phyloP scores from a whole-genome alignment of 37 sponge, comb jelly and placozoan species.

The Chondrosia reniformis region DNA sequence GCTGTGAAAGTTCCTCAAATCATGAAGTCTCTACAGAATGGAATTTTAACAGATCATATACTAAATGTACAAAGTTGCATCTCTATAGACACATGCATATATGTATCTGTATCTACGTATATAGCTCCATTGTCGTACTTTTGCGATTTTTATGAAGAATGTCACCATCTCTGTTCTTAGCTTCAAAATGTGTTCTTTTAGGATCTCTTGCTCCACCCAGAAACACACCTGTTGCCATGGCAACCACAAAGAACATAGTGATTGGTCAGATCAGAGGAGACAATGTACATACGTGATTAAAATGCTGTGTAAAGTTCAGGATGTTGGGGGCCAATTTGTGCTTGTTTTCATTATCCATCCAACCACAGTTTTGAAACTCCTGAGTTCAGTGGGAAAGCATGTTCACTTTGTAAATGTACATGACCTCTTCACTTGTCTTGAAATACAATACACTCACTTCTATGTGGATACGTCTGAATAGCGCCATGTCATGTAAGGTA shows the following conservation, averaged over 20 bases:
- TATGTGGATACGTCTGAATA: conserved; percentile 68
- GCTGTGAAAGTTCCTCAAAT: conserved; percentile 76
- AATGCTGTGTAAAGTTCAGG: conserved; percentile 55
- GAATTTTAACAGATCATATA: background rate
- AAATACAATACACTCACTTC: too few species aligned
- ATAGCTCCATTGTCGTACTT: conserved; percentile 24
- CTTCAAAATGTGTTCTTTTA: conserved; percentile 45
- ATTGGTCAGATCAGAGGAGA: background rate
- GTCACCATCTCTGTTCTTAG: conserved; percentile 54
- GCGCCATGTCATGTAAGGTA: conserved; percentile 56
- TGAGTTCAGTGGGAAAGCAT: background rate
- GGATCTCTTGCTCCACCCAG: conserved; percentile 67
- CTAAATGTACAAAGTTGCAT: background rate
- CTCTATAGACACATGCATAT: background rate
- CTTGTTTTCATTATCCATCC: conserved; percentile 79
- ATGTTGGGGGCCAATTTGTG: conserved; percentile 52
- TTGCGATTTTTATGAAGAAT: conserved; percentile 69
- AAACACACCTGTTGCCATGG: conserved; percentile 45
- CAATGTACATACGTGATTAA: conserved; percentile 66
- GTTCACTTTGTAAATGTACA: background rate
- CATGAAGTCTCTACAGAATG: conserved; percentile 62
- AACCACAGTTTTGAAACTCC: conserved; percentile 61
- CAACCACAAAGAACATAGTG: background rate
- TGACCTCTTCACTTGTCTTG: too few species aligned
- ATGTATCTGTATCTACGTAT: background rate